A percentile compares a stretch with the other conserved stretches of the same genome.
phyloP scores from a whole-genome alignment of 2,888 invertebrate genomes.

The Drosophila kuntzei region DNA sequence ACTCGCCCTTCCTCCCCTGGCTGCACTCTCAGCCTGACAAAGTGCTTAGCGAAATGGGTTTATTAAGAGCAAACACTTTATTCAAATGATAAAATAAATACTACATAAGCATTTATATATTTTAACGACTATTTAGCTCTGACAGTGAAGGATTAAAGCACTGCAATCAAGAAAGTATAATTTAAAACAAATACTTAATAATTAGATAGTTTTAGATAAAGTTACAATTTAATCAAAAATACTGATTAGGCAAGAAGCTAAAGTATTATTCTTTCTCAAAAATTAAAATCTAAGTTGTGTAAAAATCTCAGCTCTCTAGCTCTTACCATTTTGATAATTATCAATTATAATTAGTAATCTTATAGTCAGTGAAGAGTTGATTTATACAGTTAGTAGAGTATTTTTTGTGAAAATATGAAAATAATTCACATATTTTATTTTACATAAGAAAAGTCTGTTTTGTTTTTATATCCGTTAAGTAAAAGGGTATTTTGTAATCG shows the following conservation, averaged over 20 bases:
- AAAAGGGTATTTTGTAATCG: too few relatives aligned
- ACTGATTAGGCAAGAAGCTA: too few relatives aligned
- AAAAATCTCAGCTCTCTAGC: neutral
- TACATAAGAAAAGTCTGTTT: too few relatives aligned
- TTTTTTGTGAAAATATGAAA: too few relatives aligned
- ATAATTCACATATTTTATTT: too few relatives aligned
- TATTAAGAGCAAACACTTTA: slow-evolving; percentile 79
- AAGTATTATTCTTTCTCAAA: too few relatives aligned
- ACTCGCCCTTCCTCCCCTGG: neutral
- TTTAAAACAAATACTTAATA: neutral
- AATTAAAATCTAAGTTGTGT: neutral
- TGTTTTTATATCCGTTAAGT: too few relatives aligned
- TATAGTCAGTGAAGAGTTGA: too few relatives aligned
- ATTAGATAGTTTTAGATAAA: neutral
- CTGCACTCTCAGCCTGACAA: slow-evolving; percentile 35
- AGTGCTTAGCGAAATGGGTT: slow-evolving; percentile 77
- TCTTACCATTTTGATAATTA: neutral
- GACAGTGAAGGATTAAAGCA: neutral
- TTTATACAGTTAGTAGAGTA: too few relatives aligned
- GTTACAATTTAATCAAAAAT: too few relatives aligned
- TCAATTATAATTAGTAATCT: too few relatives aligned
- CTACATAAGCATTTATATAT: slow-evolving; percentile 42
- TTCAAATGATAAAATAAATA: slow-evolving; percentile 73
- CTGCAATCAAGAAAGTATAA: neutral
- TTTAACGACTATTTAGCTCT: slow-evolving; percentile 44